phyloP scores from a whole-genome alignment of 2,113 vertebrate species.

The Heterotis niloticus region DNA sequence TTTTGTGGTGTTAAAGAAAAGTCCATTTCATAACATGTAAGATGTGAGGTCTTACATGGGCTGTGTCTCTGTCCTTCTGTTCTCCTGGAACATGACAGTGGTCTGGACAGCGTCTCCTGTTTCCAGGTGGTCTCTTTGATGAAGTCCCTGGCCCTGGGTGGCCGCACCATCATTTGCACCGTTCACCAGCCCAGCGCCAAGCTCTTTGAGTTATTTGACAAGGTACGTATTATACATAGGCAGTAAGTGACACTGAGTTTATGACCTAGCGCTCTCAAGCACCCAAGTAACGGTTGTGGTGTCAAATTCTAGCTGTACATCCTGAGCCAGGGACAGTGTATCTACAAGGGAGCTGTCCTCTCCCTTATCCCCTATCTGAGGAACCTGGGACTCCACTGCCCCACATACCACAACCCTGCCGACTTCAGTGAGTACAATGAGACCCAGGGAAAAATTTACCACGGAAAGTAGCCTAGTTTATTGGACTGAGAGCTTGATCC shows the following conservation, averaged over 20 bases:
- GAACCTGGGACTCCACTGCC: conserved; percentile 91
- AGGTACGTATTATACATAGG: conserved; percentile 62
- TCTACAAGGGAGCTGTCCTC: conserved; percentile 90
- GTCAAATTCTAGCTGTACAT: conserved; percentile 81
- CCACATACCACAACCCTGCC: conserved; percentile 95
- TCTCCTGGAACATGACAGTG: conserved; percentile 58
- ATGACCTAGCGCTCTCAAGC: no score
- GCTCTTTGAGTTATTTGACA: conserved; percentile 98
- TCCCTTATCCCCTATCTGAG: conserved; percentile 96
- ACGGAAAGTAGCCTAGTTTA: no score
- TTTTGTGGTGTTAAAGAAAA: no score
- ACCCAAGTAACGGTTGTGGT: neutral
- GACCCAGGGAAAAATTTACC: neutral
- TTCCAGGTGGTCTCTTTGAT: conserved; percentile 96
- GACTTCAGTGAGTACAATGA: conserved; percentile 86
- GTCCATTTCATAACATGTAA: no score
- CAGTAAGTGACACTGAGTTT: no score
- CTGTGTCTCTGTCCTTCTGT: neutral
- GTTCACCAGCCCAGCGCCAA: conserved; percentile 98
- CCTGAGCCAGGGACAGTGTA: conserved; percentile 97
- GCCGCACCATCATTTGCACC: conserved; percentile 95
- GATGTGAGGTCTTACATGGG: neutral
- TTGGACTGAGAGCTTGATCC: no score
- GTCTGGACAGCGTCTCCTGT: conserved; percentile 91
- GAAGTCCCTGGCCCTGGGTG: conserved; percentile 89